Base-by-base conservation (phyloP, 2,113 vertebrate genomes). In the Sylvietta virens region DNA sequence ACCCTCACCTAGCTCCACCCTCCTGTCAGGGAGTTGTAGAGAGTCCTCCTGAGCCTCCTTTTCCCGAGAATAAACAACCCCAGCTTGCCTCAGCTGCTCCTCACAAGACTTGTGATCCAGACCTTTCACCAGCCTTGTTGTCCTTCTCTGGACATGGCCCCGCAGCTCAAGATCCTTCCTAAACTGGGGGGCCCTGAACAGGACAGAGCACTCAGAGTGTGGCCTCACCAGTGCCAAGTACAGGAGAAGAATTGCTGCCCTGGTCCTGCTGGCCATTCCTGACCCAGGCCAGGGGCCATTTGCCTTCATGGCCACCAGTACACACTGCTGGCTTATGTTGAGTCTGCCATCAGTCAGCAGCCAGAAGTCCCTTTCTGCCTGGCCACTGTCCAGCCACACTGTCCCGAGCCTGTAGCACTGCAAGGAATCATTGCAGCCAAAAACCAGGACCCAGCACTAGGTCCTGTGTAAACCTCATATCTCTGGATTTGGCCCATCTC, bases 141-240 rank as follows among this genome's bases (percentile, higher is more conserved):
- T 16, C 27, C 16, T 35, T 5, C 37, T 44, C 61, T 58, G 37
- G 83, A 18, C 7, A 5, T 0, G 0, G 10, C 35, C 13, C 9
- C 31, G 20, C 9, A 4, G 0, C 16, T 47, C 58, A 56, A n/a
- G 0, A 1, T 21, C 51, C 51, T 26, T 57, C 61, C 26, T 7
- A 6, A 58, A 11, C 1, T 11, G 44, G 2, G n/a, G 10, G 23
- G 10, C 3, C 18, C 33, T 50, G 51, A 21, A 3, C 44, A 42
- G 82, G 71, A 18, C 51, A 42, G 17, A 9, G 21, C 4, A 35
- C 31, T 42, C 9, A 0, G 27, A 44, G 26, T 50, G 37, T 0
- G 2, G 2, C 21, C 26, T 35, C 26, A 31, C 13, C 51, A 26
- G 42, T 35, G 61, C 42, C 0, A 0, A 21, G 20, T 0, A 3